Base-by-base conservation (phyloP, 2,113 vertebrate genomes). In the Tragelaphus strepsiceros region DNA sequence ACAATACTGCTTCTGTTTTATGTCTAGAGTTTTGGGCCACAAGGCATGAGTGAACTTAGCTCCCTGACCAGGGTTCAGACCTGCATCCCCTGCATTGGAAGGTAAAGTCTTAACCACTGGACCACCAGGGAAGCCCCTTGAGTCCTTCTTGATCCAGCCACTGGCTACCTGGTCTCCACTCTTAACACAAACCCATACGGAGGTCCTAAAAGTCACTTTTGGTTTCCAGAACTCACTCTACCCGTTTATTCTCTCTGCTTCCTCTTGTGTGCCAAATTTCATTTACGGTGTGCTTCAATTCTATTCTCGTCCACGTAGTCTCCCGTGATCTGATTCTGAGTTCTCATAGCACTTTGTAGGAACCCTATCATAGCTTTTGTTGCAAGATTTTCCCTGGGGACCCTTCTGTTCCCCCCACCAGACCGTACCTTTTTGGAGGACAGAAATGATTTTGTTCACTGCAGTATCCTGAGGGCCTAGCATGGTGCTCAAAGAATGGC, bases 201-300 rank as follows among this genome's bases (percentile, higher is more conserved):
- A 88, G 6, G 39, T 43, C 91, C 24, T 80, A 51, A 56, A 93
- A 81, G 49, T 51, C 26, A 49, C 4, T 82, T 61, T 74, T 2
- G 1, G n/a, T 71, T 80, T 87, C 43, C 43, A 71, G 83, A 83
- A 61, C 74, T 19, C 43, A 28, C 43, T 10, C 59, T 91, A 5
- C 32, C 30, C 35, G 35, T 67, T 28, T 10, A 30, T 35, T 30
- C 6, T 13, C 26, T 53, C 39, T 16, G 19, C 14, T 59, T 46
- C 32, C 43, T 46, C 62, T 35, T 49, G 1, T 28, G 43, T 1
- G 3, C 24, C 49, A 32, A 46, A 49, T 56, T 83, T 56, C 32
- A 3, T 11, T n/a, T 64, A 51, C 7, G 1, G 2, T 14, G 2
- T 11, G 9, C 28, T 32, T 53, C 22, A 54, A 7, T 28, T 24